Evolutionary conservation across 2,113 vertebrate species (phyloP).

Genomic region (Urocitellus parryii): DNA sequence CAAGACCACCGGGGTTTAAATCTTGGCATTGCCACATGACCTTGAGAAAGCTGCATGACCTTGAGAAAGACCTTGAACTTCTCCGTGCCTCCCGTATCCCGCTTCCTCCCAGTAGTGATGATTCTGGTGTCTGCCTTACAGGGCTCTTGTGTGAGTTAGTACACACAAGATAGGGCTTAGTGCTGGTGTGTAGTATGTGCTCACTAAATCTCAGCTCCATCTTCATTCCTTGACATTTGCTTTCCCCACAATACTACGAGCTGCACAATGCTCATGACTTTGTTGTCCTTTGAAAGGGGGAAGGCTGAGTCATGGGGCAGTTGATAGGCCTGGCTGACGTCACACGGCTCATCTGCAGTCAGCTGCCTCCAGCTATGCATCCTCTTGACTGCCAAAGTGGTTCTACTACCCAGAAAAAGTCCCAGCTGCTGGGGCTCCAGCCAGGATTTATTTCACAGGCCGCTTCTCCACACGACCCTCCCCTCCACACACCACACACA

Average conservation of each 20-base stretch:
- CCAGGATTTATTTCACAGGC: conserved; percentile 71
- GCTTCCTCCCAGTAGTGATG: background rate
- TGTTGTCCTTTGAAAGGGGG: background rate
- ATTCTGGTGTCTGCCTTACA: background rate
- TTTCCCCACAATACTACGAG: background rate
- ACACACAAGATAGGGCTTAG: background rate
- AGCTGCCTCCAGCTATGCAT: background rate
- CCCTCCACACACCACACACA: too few species aligned
- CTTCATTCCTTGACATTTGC: background rate
- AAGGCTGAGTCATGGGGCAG: background rate
- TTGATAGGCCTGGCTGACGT: background rate
- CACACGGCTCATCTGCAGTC: background rate
- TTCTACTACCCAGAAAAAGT: background rate
- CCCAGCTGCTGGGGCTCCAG: conserved; percentile 45
- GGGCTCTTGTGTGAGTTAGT: background rate
- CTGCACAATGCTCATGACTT: background rate
- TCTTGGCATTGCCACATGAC: too few species aligned
- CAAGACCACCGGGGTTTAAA: background rate
- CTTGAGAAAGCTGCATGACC: background rate
- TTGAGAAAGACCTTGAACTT: background rate
- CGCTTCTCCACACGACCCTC: fast-evolving
- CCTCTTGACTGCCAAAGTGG: background rate
- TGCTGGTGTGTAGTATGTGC: background rate
- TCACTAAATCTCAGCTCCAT: background rate
- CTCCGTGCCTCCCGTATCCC: background rate